Percentiles rank a stretch among this genome's conserved stretches.
Evolutionary conservation across 2,888 invertebrate genomes (phyloP).

Genomic region (Tholera decimalis): DNA sequence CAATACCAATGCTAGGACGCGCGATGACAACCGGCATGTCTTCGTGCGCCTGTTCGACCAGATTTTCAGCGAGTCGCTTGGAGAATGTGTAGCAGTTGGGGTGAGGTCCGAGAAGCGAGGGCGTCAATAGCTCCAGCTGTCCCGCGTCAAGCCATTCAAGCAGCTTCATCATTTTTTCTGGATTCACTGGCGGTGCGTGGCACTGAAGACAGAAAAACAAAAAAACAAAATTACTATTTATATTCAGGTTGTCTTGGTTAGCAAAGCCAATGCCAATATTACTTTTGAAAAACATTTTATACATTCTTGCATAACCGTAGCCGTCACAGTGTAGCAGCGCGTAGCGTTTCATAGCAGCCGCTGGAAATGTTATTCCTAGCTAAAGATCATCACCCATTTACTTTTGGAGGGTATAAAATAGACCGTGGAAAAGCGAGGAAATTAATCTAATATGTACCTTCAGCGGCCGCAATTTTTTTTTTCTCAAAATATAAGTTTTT

Average conservation of each 20-base stretch:
- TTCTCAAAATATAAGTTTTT: neutral
- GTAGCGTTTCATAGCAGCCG: neutral
- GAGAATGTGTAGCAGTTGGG: conserved; percentile 99
- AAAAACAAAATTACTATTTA: too few species aligned
- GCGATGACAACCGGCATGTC: conserved; percentile 96
- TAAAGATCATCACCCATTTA: neutral
- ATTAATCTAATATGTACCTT: too few species aligned
- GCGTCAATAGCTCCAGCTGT: conserved; percentile 92
- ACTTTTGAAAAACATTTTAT: neutral
- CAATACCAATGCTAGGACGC: conserved; percentile 97
- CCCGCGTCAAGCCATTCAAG: conserved; percentile 94
- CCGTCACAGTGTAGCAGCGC: neutral
- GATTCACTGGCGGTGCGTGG: conserved; percentile 93
- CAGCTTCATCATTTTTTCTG: conserved; percentile 93
- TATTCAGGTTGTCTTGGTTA: neutral
- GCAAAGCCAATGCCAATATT: neutral
- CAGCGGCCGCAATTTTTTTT: too few species aligned
- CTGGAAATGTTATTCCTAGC: neutral
- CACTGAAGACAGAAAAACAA: conserved; percentile 83
- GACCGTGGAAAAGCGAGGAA: neutral
- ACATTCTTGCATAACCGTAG: neutral
- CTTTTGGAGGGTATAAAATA: neutral
- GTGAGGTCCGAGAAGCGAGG: conserved; percentile 94
- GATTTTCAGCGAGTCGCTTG: conserved; percentile 96
- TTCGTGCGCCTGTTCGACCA: conserved; percentile 94